A percentile compares a stretch with the other conserved stretches of the same genome.
Evolutionary conservation across 2,113 vertebrate species (phyloP).

Genomic region (Ariopsis seemanni): DNA sequence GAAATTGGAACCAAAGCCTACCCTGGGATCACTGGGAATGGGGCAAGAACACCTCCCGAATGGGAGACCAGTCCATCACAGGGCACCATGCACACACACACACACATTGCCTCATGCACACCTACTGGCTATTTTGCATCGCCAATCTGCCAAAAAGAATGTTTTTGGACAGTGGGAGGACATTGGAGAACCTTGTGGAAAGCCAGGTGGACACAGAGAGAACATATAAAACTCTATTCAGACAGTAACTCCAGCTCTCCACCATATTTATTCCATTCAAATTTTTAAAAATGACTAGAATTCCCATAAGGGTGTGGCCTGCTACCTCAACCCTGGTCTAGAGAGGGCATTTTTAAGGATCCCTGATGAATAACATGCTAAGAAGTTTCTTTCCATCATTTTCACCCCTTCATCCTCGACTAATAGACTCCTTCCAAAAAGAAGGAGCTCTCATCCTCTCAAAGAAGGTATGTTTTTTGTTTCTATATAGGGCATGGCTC

Average conservation of each 20-base stretch:
- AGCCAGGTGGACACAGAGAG: not conserved
- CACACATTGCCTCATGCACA: not conserved
- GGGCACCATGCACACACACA: not conserved
- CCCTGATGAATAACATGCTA: constrained; percentile 19
- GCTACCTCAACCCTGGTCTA: not conserved
- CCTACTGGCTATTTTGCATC: not conserved
- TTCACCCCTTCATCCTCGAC: constrained; percentile 13
- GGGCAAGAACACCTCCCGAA: not conserved
- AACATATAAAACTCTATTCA: not conserved
- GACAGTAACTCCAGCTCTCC: not conserved
- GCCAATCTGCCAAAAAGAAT: not conserved
- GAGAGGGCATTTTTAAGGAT: constrained; percentile 8
- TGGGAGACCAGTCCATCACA: not conserved
- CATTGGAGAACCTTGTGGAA: not conserved
- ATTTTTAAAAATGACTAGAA: constrained; percentile 9
- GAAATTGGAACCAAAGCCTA: not conserved
- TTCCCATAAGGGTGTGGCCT: not conserved
- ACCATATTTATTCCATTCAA: constrained; percentile 17
- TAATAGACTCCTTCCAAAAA: not conserved
- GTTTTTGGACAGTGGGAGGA: not conserved
- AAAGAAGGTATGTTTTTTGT: constrained; percentile 4
- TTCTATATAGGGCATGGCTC: constrained; percentile 26
- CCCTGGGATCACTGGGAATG: not conserved
- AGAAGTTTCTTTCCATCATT: constrained; percentile 31
- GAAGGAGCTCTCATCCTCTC: constrained; percentile 9